Conservation (phyloP, 2,113 vertebrate genomes). For the Elephas maximus region DNA sequence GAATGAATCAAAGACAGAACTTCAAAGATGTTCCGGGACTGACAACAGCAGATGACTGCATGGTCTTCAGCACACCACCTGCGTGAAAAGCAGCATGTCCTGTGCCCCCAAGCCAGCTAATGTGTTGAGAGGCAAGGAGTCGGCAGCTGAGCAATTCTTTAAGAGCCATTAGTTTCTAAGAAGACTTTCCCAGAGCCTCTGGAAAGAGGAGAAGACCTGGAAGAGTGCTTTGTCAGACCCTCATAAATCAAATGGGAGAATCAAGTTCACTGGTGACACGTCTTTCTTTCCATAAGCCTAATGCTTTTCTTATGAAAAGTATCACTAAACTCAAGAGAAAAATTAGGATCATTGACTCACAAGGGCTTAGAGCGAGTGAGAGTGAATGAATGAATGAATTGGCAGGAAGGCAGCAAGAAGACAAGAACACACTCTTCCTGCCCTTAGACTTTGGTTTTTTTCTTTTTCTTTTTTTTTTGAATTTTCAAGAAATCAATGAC, state of each 20-base stretch:
- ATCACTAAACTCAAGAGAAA: constrained; percentile 17
- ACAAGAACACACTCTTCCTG: neutral
- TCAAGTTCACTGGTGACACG: neutral
- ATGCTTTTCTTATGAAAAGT: constrained; percentile 55
- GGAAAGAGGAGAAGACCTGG: neutral
- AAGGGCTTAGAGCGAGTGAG: neutral
- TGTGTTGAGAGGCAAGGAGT: neutral
- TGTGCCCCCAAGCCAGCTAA: neutral
- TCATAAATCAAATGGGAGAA: constrained; percentile 49
- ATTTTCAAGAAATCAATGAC: constrained; percentile 21
- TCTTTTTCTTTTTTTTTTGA: neutral
- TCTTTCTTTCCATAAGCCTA: neutral
- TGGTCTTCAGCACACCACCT: neutral
- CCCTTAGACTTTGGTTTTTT: neutral
- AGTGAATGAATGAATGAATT: neutral
- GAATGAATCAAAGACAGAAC: neutral
- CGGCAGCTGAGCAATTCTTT: neutral
- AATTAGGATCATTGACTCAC: neutral
- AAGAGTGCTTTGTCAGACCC: neutral
- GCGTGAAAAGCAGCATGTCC: neutral
- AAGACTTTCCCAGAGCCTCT: neutral
- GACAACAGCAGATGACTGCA: neutral
- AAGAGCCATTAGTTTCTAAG: neutral
- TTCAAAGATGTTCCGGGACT: neutral
- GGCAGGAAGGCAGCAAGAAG: neutral